Evolutionary conservation across 1,140 invertebrate genomes (phyloP).

Genomic region (Scylla paramamosain): DNA sequence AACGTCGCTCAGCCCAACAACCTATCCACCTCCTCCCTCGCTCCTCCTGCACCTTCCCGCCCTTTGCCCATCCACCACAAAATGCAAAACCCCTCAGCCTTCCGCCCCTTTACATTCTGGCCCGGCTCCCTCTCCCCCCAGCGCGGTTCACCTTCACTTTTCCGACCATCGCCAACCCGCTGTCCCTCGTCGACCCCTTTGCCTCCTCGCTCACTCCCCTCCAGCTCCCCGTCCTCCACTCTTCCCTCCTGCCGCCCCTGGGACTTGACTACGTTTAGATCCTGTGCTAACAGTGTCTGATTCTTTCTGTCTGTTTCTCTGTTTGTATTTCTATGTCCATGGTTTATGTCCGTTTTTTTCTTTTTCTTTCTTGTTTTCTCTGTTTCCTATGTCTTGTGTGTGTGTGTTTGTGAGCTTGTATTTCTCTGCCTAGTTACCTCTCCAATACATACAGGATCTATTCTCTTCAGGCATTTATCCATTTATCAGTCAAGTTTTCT

Average conservation of each 20-base stretch:
- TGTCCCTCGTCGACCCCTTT: too few species aligned
- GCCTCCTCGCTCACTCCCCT: too few species aligned
- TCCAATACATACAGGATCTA: neutral
- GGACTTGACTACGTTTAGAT: neutral
- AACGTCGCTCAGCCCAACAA: too few species aligned
- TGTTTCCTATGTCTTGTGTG: neutral
- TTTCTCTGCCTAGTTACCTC: neutral
- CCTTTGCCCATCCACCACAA: too few species aligned
- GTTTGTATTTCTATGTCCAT: neutral
- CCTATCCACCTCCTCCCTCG: too few species aligned
- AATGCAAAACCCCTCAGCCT: too few species aligned
- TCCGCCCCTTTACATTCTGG: too few species aligned
- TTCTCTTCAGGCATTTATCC: too few species aligned
- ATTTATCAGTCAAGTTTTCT: neutral
- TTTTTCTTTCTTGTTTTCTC: neutral
- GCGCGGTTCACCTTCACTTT: too few species aligned
- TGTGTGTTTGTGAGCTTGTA: neutral
- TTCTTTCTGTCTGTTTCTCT: neutral
- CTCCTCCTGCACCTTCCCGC: too few species aligned
- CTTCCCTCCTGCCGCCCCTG: neutral
- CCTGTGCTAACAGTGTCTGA: neutral
- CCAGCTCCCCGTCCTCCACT: neutral
- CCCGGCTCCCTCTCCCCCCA: too few species aligned
- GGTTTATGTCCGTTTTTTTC: neutral
- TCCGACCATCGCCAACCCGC: too few species aligned